Conservation (phyloP, 2,888 invertebrate genomes). For the Tachina grossa region DNA sequence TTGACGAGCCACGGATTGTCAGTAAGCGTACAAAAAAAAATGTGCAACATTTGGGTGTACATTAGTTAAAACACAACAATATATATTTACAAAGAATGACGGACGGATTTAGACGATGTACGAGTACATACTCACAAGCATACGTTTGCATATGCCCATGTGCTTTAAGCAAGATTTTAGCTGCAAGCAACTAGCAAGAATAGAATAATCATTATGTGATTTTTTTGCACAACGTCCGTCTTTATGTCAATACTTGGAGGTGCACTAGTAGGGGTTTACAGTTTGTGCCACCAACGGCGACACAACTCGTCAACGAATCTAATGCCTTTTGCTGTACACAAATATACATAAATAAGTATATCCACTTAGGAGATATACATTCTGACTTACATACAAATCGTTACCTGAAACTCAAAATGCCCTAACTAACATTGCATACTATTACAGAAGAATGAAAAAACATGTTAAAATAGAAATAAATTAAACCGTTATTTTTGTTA, state of each 20-base stretch:
- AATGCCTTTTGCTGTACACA: constrained; percentile 31
- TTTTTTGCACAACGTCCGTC: constrained; percentile 29
- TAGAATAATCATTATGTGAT: constrained; percentile 34
- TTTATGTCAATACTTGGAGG: constrained; percentile 40
- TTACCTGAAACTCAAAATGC: too few species aligned
- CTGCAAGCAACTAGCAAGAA: constrained; percentile 17
- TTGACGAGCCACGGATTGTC: constrained; percentile 79
- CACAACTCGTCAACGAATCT: constrained; percentile 72
- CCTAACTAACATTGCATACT: too few species aligned
- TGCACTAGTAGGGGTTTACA: constrained; percentile 66
- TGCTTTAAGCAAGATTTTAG: background rate
- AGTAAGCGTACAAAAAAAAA: constrained; percentile 74
- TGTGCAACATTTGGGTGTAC: constrained; percentile 81
- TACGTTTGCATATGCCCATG: background rate
- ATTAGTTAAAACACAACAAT: constrained; percentile 76
- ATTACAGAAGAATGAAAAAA: too few species aligned
- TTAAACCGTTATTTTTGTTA: too few species aligned
- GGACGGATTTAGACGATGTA: constrained; percentile 16
- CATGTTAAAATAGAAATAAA: too few species aligned
- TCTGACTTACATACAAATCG: background rate
- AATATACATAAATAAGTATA: background rate
- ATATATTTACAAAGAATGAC: constrained; percentile 20
- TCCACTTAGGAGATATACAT: background rate
- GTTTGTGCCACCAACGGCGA: constrained; percentile 78
- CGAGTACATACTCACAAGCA: constrained; percentile 28